Evolutionary conservation across 2,888 invertebrate genomes (phyloP).

Genomic region (Calameuta idolon): DNA sequence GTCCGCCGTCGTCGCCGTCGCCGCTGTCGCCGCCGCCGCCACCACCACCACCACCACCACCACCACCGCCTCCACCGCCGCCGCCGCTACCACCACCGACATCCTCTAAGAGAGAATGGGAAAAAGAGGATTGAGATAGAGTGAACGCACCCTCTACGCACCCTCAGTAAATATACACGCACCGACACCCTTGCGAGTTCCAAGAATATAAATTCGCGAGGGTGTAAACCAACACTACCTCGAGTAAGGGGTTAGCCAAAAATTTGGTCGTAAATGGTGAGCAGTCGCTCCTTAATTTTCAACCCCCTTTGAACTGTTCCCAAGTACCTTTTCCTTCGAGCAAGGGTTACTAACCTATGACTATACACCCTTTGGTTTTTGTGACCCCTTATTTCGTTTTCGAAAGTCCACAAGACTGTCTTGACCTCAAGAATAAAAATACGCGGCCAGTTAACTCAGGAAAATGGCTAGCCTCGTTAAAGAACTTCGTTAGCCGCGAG

Average conservation of each 20-base stretch:
- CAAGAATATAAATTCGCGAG: neutral
- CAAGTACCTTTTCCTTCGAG: neutral
- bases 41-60: constrained; percentile 20
- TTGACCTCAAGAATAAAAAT: neutral
- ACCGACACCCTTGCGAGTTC: neutral
- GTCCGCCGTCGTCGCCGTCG: constrained; percentile 58
- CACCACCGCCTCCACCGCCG: constrained; percentile 31
- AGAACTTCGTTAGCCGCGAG: constrained; percentile 55
- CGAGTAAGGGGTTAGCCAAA: neutral
- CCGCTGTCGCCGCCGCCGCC: constrained; percentile 18
- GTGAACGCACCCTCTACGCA: neutral
- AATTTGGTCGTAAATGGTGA: neutral
- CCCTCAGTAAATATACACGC: neutral
- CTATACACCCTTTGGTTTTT: neutral
- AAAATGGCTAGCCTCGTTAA: constrained; percentile 61
- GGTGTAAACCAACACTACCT: neutral
- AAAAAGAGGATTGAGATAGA: neutral
- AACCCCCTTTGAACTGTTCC: neutral
- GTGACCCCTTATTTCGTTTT: neutral
- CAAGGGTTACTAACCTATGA: neutral
- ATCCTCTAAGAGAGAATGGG: constrained; percentile 16
- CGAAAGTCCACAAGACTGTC: neutral
- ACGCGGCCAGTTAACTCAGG: constrained; percentile 50
- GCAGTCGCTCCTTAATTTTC: neutral
- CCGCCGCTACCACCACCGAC: constrained; percentile 31